Percentiles rank a stretch among this genome's conserved stretches.
Conservation (phyloP, 2,797 vertebrate genomes). For the Schizopygopsis malacanthus region DNA sequence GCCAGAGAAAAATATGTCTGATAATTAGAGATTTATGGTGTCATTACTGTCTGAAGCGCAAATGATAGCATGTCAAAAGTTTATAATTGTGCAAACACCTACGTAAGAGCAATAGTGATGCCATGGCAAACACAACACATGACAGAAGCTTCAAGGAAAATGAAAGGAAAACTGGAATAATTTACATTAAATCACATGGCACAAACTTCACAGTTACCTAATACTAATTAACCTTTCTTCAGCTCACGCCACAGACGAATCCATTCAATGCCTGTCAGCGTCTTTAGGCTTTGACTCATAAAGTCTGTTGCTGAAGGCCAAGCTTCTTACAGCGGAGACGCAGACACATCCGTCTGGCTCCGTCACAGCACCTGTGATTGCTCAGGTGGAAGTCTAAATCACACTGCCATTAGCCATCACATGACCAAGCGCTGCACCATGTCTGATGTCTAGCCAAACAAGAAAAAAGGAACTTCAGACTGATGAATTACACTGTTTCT, state of each 20-base stretch:
- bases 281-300: conserved; percentile 38
- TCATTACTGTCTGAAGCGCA: neutral
- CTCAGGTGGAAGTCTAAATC: conserved; percentile 43
- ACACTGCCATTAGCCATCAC: conserved; percentile 37
- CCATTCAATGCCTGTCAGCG: conserved; percentile 12
- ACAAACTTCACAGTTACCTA: neutral
- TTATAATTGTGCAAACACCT: neutral
- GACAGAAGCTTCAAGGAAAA: neutral
- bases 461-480: neutral
- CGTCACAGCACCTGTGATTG: conserved; percentile 50
- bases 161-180: neutral
- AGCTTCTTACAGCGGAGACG: conserved; percentile 29
- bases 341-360: conserved; percentile 45
- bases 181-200: neutral
- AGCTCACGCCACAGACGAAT: neutral
- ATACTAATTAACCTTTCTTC: conserved; percentile 34
- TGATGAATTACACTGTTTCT: neutral
- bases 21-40: neutral
- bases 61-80: neutral
- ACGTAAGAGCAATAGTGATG: neutral
- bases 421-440: conserved; percentile 6
- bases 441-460: conserved; percentile 26
- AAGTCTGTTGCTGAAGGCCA: conserved; percentile 32
- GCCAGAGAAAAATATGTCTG: neutral
- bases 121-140: neutral